Percentiles rank a stretch among this genome's conserved stretches.
phyloP scores from a whole-genome alignment of 1,140 invertebrate genomes.

The Meloidogyne hapla region DNA sequence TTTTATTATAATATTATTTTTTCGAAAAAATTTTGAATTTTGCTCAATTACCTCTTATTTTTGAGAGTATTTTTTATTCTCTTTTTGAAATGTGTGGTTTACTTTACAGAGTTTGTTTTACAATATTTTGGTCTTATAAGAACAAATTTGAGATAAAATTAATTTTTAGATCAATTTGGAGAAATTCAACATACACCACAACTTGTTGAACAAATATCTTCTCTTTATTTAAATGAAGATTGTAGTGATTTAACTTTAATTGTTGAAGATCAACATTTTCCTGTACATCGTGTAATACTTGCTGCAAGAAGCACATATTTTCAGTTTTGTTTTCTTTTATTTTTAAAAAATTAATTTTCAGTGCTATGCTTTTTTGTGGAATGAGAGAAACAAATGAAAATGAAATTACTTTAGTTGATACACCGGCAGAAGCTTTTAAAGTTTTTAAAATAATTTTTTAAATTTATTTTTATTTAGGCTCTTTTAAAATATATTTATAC shows the following conservation, averaged over 20 bases:
- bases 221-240: constrained; percentile 79
- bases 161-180: constrained; percentile 24
- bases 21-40: too few relatives aligned
- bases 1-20: too few relatives aligned
- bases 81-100: too few relatives aligned
- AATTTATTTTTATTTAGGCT: background rate
- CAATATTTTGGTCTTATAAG: background rate
- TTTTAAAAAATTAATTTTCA: constrained; percentile 49
- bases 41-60: too few relatives aligned
- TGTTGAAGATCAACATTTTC: constrained; percentile 78
- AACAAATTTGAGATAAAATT: background rate
- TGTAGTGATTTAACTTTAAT: constrained; percentile 86
- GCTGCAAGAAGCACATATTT: constrained; percentile 93
- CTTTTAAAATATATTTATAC: constrained; percentile 93
- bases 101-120: too few relatives aligned
- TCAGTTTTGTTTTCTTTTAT: constrained; percentile 70
- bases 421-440: constrained; percentile 84
- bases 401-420: constrained; percentile 81
- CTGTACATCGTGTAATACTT: constrained; percentile 84
- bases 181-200: constrained; percentile 38
- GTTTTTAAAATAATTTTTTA: constrained; percentile 62
- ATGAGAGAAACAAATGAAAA: constrained; percentile 79
- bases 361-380: constrained; percentile 83
- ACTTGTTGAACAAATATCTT: constrained; percentile 77
- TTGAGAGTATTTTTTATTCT: too few relatives aligned